These are phyloP conservation scores for Coelogynopora nodosa DNA, from an alignment of 2,888 invertebrate species.

Conservation along the genomic window DNA sequence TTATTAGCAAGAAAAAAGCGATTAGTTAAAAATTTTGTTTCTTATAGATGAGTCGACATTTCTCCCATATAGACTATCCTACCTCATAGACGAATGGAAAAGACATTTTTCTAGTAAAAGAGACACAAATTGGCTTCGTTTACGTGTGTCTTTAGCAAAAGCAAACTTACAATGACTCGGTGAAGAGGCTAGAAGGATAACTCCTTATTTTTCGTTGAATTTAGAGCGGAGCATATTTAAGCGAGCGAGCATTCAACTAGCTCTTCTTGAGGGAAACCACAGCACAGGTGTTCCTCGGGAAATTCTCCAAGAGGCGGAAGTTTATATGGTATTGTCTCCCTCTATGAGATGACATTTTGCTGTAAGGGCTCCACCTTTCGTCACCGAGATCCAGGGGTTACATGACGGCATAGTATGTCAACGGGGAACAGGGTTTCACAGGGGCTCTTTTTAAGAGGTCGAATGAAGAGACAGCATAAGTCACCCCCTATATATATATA, in stretches of 20 bases:
- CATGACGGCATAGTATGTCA: too few relatives aligned
- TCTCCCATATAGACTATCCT: too few relatives aligned
- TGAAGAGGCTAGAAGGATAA: slow-evolving; percentile 18
- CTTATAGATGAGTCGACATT: too few relatives aligned
- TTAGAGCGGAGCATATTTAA: background rate
- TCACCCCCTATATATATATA: background rate
- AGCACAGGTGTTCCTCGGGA: background rate
- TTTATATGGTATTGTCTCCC: slow-evolving; percentile 4
- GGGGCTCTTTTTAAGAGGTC: too few relatives aligned
- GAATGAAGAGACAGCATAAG: background rate
- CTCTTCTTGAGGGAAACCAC: background rate
- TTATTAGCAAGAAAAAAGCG: background rate
- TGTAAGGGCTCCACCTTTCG: background rate
- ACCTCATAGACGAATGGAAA: slow-evolving; percentile 21
- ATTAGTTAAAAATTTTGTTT: background rate
- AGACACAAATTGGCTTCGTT: slow-evolving; percentile 29
- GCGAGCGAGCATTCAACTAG: background rate
- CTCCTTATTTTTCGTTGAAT: background rate
- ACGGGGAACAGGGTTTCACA: too few relatives aligned
- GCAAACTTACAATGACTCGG: background rate
- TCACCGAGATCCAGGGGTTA: background rate
- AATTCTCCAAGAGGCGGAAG: background rate
- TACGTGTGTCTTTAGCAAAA: background rate
- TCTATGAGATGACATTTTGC: background rate
- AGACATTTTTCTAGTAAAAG: background rate